phyloP scores from a whole-genome alignment of 2,888 invertebrate species.

The Cantharis flavilabris region DNA sequence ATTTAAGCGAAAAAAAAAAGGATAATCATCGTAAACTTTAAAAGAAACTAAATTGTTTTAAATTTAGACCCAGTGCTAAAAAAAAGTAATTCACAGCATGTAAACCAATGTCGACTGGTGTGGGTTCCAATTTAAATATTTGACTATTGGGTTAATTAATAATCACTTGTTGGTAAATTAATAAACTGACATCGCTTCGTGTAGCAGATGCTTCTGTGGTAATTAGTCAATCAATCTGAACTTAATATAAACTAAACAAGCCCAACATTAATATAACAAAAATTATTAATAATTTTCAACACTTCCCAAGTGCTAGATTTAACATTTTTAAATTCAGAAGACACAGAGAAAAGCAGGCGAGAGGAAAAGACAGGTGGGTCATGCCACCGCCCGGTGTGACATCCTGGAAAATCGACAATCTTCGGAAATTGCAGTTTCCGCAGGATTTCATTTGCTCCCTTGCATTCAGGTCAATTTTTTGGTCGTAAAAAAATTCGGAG shows the following conservation, averaged over 20 bases:
- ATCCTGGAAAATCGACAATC: constrained; percentile 37
- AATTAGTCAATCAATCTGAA: background rate
- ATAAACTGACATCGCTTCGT: background rate
- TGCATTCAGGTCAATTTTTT: background rate
- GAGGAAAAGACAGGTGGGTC: constrained; percentile 30
- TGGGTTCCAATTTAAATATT: background rate
- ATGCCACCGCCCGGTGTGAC: constrained; percentile 25
- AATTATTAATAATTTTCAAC: background rate
- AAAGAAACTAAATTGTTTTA: background rate
- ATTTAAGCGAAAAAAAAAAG: background rate
- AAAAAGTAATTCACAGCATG: too few relatives aligned
- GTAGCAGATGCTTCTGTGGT: background rate
- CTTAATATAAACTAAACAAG: background rate
- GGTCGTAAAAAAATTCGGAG: background rate
- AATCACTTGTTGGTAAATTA: background rate
- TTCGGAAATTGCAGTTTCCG: constrained; percentile 47
- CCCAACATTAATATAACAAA: background rate
- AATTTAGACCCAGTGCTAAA: background rate
- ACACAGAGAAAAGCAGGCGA: constrained; percentile 14
- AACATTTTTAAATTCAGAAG: constrained; percentile 3
- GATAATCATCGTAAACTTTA: background rate
- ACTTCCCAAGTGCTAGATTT: background rate
- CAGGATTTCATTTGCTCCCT: constrained; percentile 38
- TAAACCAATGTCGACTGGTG: background rate
- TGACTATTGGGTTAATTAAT: background rate